Conservation (phyloP, 2,113 vertebrate species). For the Microtus richardsoni region DNA sequence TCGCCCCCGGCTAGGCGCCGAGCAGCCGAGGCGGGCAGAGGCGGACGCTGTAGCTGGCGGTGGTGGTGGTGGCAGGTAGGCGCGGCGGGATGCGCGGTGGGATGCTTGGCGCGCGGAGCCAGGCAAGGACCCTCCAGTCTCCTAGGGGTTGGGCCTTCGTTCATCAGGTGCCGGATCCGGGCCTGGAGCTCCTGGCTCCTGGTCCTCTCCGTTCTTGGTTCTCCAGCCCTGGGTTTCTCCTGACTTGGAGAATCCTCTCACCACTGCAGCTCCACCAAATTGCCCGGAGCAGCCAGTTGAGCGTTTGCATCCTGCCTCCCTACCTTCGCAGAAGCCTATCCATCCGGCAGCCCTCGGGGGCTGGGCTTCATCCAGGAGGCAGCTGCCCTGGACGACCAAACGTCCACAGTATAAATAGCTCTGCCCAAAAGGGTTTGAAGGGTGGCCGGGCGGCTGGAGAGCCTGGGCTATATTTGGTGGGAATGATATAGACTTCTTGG, state of each 20-base stretch:
- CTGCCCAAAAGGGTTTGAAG: background rate
- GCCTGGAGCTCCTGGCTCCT: background rate
- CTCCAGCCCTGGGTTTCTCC: accelerated
- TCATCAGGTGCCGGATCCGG: background rate
- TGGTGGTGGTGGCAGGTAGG: slow-evolving; percentile 69
- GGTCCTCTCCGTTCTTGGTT: no score
- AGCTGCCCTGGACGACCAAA: background rate
- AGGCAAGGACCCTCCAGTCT: background rate
- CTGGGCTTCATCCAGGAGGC: background rate
- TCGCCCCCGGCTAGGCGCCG: slow-evolving; percentile 44
- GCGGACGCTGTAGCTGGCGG: background rate
- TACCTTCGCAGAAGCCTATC: background rate
- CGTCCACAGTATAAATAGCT: slow-evolving; percentile 43
- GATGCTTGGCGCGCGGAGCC: background rate
- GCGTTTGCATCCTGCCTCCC: background rate
- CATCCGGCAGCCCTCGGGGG: slow-evolving; percentile 19
- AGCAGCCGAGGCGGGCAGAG: slow-evolving; percentile 12
- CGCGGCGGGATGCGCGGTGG: background rate
- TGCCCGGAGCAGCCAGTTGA: background rate
- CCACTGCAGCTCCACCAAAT: accelerated
- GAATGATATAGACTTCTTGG: background rate
- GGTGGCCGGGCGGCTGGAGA: background rate
- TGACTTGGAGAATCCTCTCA: background rate
- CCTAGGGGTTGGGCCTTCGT: background rate
- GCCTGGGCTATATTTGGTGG: slow-evolving; percentile 46